Evolutionary conservation across 2,797 vertebrate genomes (phyloP), one percentile per base, ranked within the genome.

Genomic region (Lophura swinhoii): DNA sequence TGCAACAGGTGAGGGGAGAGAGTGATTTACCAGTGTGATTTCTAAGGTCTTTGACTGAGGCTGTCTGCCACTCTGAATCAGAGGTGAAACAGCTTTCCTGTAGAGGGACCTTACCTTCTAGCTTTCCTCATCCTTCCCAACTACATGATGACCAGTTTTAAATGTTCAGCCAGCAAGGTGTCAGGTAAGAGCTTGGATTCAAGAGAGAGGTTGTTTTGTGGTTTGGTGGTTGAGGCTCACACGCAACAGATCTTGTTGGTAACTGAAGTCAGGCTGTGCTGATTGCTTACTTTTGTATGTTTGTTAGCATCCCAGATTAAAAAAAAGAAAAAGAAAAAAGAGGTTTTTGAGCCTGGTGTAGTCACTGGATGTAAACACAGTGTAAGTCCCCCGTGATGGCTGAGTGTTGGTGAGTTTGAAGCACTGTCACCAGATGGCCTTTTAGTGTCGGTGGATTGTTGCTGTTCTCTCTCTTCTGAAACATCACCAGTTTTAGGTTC

Each of bases 91-190:
- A 11, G 82, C 9, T 20, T 13, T 73, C 5, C 11, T 24, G 17
- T 41, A 24, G 28, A 35, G 58, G 39, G 41, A 41, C 14, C 21
- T 49, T 46, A 26, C 58, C n/a, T 83, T 49, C 64, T 33, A 10
- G 31, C 87, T 91, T 90, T 66, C 49, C n/a, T 71, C 11, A n/a
- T 46, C 24, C 24, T 76, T 77, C 58, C 44, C 46, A 75, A 63
- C 56, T 6, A 18, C 0, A 0, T 6, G 17, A 13, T 33, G 49
- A 26, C 11, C 39, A 26, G 5, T 53, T 17, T 44, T 24, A 48
- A 76, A 22, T 82, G 43, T 63, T 67, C 49, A 75, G 29, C 53
- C 7, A 53, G 13, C 21, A 59, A 31, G 39, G 12, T 55, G 18
- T 53, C 28, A 41, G 31, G 24, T 8, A 51, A 53, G n/a, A 77